Conservation (phyloP, 2,888 invertebrate genomes). For the Sinelater perroti region DNA sequence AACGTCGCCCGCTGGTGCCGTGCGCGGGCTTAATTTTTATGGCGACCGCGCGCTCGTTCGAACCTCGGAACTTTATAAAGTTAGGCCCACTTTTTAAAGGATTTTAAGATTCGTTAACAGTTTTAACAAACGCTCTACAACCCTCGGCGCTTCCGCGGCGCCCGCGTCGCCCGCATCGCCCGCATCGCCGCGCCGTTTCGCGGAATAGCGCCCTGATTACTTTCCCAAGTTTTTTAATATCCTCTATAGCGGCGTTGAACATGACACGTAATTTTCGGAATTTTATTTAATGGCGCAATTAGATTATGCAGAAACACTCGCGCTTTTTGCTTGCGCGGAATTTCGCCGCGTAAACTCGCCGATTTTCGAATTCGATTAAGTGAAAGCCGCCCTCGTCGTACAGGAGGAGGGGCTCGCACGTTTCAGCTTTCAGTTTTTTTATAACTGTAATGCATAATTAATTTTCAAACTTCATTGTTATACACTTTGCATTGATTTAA, state of each 20-base stretch:
- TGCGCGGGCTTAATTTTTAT: conserved; percentile 60
- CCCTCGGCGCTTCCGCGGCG: conserved; percentile 46
- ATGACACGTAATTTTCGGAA: conserved; percentile 55
- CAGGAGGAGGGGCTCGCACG: too few relatives aligned
- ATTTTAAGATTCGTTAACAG: conserved; percentile 62
- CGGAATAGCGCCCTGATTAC: conserved; percentile 53
- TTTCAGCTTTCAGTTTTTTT: too few relatives aligned
- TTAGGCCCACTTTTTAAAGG: conserved; percentile 59
- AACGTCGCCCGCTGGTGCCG: conserved; percentile 53
- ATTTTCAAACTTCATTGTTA: too few relatives aligned
- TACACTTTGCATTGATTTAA: too few relatives aligned
- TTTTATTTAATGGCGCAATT: conserved; percentile 55
- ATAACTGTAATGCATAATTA: too few relatives aligned
- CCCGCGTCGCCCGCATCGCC: conserved; percentile 38
- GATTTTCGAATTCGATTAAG: conserved; percentile 31
- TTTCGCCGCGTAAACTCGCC: conserved; percentile 24
- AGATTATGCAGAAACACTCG: conserved; percentile 39
- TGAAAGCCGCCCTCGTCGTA: too few relatives aligned
- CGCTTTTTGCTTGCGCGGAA: conserved; percentile 35
- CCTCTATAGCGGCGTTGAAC: conserved; percentile 55
- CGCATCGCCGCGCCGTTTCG: conserved; percentile 39
- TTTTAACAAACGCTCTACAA: conserved; percentile 58
- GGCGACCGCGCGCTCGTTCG: conserved; percentile 53
- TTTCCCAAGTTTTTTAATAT: conserved; percentile 60
- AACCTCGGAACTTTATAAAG: conserved; percentile 57